These are phyloP conservation scores for Meandrusa payeni DNA, from an alignment of 2,888 invertebrate species.

Conservation along the genomic window DNA sequence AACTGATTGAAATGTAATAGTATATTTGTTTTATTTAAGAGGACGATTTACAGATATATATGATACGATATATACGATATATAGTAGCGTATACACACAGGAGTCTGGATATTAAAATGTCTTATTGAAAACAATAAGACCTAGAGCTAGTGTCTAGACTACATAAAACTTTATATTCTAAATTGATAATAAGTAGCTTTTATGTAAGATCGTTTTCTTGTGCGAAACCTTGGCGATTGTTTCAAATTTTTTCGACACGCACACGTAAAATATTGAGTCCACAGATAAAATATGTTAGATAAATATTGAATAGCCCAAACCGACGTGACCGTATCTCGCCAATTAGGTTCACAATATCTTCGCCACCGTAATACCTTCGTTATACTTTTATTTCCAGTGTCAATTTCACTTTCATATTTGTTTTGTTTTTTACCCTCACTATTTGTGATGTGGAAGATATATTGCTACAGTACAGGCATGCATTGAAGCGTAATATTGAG, in stretches of 20 bases:
- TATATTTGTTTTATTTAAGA: no score
- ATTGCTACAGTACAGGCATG: no score
- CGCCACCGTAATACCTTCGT: background rate
- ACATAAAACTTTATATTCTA: slow-evolving; percentile 3
- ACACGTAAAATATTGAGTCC: slow-evolving; percentile 48
- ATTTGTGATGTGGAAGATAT: no score
- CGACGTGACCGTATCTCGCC: slow-evolving; percentile 28
- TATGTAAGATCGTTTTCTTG: background rate
- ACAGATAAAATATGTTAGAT: slow-evolving; percentile 31
- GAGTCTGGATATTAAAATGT: no score
- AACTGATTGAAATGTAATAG: no score
- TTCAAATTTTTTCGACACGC: slow-evolving; percentile 33
- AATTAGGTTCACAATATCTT: slow-evolving; percentile 13
- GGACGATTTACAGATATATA: no score
- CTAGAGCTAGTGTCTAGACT: no score
- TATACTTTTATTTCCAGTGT: background rate
- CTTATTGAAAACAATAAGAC: no score
- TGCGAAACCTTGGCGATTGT: slow-evolving; percentile 26
- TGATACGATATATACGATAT: no score
- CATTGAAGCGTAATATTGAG: no score
- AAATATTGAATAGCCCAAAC: slow-evolving; percentile 30
- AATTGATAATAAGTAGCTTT: background rate
- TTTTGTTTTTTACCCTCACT: no score
- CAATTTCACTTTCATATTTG: slow-evolving; percentile 8
- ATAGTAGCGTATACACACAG: no score